Evolutionary conservation across 2,888 invertebrate species (phyloP).

Genomic region (Tenthredo distinguenda): DNA sequence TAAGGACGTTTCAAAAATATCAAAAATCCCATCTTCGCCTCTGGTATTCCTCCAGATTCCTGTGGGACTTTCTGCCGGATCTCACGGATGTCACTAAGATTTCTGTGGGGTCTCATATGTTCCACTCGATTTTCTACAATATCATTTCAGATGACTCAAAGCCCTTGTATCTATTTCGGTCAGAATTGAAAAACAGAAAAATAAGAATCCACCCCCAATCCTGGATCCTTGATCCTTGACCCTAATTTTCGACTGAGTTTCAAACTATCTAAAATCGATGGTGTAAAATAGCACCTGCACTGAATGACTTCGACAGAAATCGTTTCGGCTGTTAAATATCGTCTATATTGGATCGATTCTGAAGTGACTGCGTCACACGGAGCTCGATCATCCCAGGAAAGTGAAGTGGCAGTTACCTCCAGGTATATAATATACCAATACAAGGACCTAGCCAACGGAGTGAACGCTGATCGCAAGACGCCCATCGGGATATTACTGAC

Average conservation of each 20-base stretch:
- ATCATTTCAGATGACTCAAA: too few species aligned
- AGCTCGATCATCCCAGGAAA: slow-evolving; percentile 25
- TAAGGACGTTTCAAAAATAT: too few species aligned
- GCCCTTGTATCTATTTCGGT: neutral
- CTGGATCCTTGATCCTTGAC: too few species aligned
- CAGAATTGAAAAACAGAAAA: neutral
- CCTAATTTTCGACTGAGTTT: too few species aligned
- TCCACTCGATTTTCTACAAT: too few species aligned
- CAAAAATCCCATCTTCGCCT: too few species aligned
- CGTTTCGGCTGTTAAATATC: slow-evolving; percentile 2
- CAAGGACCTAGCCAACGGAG: neutral
- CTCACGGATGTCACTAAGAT: too few species aligned
- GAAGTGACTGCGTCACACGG: slow-evolving; percentile 3
- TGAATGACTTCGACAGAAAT: slow-evolving; percentile 12
- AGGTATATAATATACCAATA: slow-evolving; percentile 36
- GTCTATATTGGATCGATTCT: slow-evolving; percentile 28
- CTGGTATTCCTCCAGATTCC: too few species aligned
- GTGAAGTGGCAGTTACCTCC: slow-evolving; percentile 38
- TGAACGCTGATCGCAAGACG: slow-evolving; percentile 25
- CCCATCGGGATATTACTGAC: slow-evolving; percentile 58
- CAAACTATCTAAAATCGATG: too few species aligned
- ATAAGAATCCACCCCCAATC: neutral
- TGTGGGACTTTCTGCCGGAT: too few species aligned
- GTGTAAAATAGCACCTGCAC: neutral
- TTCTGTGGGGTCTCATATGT: too few species aligned